A percentile compares a stretch with the other conserved stretches of the same genome.
phyloP scores from a whole-genome alignment of 2,888 invertebrate species.

The Limnephilus rhombicus region DNA sequence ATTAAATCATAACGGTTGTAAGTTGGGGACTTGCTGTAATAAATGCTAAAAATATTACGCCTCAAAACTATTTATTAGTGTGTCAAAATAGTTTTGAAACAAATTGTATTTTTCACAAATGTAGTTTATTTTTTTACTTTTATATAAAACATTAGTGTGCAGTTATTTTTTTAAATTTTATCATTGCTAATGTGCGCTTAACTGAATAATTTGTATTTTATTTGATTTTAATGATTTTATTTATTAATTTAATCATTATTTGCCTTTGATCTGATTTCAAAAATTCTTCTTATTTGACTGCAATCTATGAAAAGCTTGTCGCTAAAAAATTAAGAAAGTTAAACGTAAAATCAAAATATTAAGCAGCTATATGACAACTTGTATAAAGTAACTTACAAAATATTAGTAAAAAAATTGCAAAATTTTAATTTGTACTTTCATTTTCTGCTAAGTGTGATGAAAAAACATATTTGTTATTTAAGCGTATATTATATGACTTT shows the following conservation, averaged over 20 bases:
- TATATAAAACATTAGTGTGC: neutral
- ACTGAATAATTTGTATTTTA: too few relatives aligned
- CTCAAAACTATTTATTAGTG: neutral
- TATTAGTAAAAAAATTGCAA: neutral
- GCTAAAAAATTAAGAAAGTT: neutral
- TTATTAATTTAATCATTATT: neutral
- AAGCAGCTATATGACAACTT: neutral
- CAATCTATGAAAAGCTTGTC: neutral
- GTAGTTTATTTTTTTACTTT: neutral
- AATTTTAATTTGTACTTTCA: neutral
- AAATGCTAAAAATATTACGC: neutral
- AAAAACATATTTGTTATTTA: neutral
- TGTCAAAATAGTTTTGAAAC: neutral
- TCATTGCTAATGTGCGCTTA: neutral
- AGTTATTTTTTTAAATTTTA: neutral
- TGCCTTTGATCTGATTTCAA: neutral
- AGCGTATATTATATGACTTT: neutral
- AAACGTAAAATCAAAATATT: neutral
- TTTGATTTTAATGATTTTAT: neutral
- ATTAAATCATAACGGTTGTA: too few relatives aligned
- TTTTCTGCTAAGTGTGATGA: neutral
- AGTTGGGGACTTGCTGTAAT: neutral
- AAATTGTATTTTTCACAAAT: neutral
- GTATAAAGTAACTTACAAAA: neutral
- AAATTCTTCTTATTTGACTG: neutral